These are phyloP conservation scores for Anguilla pacifica DNA, from an alignment of 2,797 vertebrate genomes.

Conservation along the genomic window DNA sequence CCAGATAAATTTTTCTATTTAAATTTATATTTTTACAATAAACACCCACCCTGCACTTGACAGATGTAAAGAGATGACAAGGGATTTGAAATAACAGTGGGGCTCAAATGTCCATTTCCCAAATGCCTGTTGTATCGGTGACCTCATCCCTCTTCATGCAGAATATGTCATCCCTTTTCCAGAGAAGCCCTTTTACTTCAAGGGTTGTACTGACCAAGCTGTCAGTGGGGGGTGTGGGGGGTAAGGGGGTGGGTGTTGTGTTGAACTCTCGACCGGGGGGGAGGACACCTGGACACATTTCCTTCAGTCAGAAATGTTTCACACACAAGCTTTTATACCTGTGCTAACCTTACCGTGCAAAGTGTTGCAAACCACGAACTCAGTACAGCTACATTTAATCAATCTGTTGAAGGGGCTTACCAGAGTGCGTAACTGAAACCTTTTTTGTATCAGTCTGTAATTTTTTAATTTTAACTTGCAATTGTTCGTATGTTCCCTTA, in stretches of 20 bases:
- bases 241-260: too few relatives aligned
- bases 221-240: not conserved
- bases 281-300: too few relatives aligned
- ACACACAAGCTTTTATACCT: too few relatives aligned
- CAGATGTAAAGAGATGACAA: constrained; percentile 38
- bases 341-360: not conserved
- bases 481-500: not conserved
- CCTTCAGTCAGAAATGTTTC: too few relatives aligned
- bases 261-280: too few relatives aligned
- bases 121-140: not conserved
- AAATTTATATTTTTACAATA: constrained; percentile 50
- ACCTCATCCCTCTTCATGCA: not conserved
- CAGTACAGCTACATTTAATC: too few relatives aligned
- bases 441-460: too few relatives aligned
- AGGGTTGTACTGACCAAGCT: not conserved
- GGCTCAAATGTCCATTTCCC: constrained; percentile 38
- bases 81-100: constrained; percentile 35
- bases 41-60: constrained; percentile 36
- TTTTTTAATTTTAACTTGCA: too few relatives aligned
- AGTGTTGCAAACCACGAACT: not conserved
- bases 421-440: too few relatives aligned
- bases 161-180: not conserved
- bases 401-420: too few relatives aligned
- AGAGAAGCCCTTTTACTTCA: not conserved
- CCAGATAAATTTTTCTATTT: constrained; percentile 39